Percentiles rank a stretch among this genome's conserved stretches.
Evolutionary conservation across 2,888 invertebrate genomes (phyloP).

Genomic region (Melanchra persicariae): DNA sequence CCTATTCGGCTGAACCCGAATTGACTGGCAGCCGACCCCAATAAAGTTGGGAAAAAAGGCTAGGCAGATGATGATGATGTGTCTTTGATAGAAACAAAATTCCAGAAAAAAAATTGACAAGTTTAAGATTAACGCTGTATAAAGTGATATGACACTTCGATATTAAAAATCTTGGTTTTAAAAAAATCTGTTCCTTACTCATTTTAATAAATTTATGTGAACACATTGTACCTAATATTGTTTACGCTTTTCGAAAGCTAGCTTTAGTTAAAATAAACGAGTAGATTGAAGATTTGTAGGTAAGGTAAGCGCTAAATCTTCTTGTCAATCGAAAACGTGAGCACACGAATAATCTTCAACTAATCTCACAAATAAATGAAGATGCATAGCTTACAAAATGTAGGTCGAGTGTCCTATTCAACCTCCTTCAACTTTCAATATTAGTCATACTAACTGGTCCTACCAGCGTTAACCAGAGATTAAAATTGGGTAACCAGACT

Average conservation of each 20-base stretch:
- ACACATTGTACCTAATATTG: too few relatives aligned
- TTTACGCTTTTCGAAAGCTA: neutral
- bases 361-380: constrained; percentile 18
- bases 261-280: neutral
- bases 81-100: too few relatives aligned
- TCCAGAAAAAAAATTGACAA: too few relatives aligned
- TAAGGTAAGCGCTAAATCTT: constrained; percentile 6
- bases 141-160: too few relatives aligned
- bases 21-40: too few relatives aligned
- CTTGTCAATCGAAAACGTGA: constrained; percentile 1
- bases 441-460: neutral
- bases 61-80: too few relatives aligned
- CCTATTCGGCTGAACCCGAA: too few relatives aligned
- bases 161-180: too few relatives aligned
- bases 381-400: constrained; percentile 10
- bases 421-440: constrained; percentile 14
- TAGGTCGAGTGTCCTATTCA: constrained; percentile 16
- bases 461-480: constrained; percentile 2
- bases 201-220: too few relatives aligned
- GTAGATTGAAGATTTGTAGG: neutral
- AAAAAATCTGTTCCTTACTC: too few relatives aligned
- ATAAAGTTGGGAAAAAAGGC: too few relatives aligned
- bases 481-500: neutral
- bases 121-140: too few relatives aligned
- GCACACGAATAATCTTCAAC: neutral